phyloP scores from a whole-genome alignment of 2,113 vertebrate species.

The Platycercus adscitus region DNA sequence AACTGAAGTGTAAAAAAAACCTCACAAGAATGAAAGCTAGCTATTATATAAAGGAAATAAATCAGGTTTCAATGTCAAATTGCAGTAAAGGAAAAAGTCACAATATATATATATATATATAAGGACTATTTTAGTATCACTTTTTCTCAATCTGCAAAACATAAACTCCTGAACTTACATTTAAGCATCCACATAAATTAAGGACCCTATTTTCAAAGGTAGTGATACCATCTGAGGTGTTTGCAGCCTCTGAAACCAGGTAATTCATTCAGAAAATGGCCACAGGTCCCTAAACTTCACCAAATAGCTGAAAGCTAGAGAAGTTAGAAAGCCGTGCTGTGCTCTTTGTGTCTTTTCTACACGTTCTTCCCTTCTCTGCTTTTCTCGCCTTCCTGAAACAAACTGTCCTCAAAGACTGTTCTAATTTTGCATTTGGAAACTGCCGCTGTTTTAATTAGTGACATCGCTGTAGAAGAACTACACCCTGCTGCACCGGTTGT shows the following conservation, averaged over 20 bases:
- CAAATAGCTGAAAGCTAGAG: not conserved
- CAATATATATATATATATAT: not conserved
- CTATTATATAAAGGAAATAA: not conserved
- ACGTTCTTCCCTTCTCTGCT: not conserved
- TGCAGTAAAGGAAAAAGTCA: not conserved
- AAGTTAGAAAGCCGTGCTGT: not conserved
- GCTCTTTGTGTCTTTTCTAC: not conserved
- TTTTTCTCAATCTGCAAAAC: not conserved
- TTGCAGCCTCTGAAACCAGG: not conserved
- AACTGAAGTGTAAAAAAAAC: not conserved
- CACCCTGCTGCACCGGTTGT: not conserved
- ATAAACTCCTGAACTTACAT: not conserved
- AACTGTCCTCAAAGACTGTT: not conserved
- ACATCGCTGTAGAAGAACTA: not conserved
- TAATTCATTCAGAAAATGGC: not conserved
- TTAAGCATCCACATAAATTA: not conserved
- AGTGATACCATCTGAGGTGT: not conserved
- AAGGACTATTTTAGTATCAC: not conserved
- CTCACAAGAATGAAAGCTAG: not conserved
- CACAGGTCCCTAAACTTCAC: not conserved
- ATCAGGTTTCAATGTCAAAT: not conserved
- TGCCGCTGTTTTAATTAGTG: not conserved
- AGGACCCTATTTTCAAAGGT: not conserved
- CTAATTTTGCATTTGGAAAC: not conserved
- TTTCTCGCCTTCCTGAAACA: not conserved